Conservation (phyloP, 2,797 vertebrate genomes). For the Dromococcyx pavoninus region DNA sequence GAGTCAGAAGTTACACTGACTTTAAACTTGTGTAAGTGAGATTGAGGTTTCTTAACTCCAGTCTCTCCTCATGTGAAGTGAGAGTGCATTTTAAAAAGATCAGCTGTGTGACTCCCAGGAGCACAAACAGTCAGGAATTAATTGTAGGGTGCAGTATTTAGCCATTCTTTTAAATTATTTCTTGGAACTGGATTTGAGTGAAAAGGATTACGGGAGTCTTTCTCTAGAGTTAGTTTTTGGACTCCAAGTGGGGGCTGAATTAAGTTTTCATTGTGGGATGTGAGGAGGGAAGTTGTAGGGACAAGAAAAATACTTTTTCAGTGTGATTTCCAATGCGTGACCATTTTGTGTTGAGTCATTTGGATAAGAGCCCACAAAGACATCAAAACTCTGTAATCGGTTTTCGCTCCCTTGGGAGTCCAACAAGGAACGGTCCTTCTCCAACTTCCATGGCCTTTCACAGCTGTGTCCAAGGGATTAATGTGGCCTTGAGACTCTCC, state of each 20-base stretch:
- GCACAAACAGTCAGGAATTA: neutral
- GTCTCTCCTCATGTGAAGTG: neutral
- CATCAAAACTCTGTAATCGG: neutral
- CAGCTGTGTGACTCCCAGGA: neutral
- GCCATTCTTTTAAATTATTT: neutral
- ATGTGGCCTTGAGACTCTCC: neutral
- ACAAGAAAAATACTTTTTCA: neutral
- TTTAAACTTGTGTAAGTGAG: slow-evolving; percentile 32
- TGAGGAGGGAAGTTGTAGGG: neutral
- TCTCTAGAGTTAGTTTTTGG: neutral
- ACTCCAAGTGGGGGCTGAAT: neutral
- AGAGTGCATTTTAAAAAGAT: neutral
- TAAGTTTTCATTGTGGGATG: neutral
- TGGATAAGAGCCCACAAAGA: neutral
- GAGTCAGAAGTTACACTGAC: neutral
- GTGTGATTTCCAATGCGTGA: neutral
- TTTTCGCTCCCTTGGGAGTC: neutral
- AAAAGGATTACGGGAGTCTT: neutral
- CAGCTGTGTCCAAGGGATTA: neutral
- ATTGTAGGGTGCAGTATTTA: neutral
- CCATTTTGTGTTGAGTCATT: neutral
- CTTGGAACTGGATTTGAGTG: neutral
- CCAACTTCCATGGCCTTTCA: neutral
- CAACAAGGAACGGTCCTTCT: neutral
- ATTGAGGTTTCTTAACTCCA: slow-evolving; percentile 6